These are phyloP conservation scores for Pyxicephalus adspersus DNA, from an alignment of 2,113 vertebrate species.

Conservation along the genomic window DNA sequence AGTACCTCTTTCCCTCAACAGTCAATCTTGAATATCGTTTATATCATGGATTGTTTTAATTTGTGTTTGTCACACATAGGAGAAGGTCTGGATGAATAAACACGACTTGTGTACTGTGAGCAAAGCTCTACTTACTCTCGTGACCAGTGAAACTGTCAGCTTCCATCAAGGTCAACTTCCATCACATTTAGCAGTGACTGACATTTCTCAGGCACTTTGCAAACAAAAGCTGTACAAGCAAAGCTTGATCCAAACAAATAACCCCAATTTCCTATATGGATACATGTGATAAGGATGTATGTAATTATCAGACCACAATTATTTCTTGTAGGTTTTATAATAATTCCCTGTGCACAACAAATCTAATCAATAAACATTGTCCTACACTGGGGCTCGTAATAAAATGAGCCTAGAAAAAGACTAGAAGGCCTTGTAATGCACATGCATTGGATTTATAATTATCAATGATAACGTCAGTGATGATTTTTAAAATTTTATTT, in stretches of 20 bases:
- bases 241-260: not conserved
- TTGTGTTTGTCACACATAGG: constrained; percentile 14
- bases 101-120: constrained; percentile 1
- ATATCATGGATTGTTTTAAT: constrained; percentile 9
- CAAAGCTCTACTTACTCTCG: constrained; percentile 1
- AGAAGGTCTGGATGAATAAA: constrained; percentile 10
- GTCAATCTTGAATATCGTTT: not conserved
- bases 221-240: not conserved
- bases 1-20: not conserved
- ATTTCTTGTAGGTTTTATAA: no score
- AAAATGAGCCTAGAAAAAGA: no score
- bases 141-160: not conserved
- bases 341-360: no score
- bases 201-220: not conserved
- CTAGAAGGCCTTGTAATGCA: no score
- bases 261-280: not conserved
- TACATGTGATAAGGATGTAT: not conserved
- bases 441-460: no score
- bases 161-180: constrained; percentile 12
- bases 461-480: no score
- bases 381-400: no score
- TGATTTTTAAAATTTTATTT: no score
- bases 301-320: no score
- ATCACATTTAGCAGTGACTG: not conserved
- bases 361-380: no score